Conservation (phyloP, 1,140 invertebrate genomes). For the Venustaconcha ellipsiformis region DNA sequence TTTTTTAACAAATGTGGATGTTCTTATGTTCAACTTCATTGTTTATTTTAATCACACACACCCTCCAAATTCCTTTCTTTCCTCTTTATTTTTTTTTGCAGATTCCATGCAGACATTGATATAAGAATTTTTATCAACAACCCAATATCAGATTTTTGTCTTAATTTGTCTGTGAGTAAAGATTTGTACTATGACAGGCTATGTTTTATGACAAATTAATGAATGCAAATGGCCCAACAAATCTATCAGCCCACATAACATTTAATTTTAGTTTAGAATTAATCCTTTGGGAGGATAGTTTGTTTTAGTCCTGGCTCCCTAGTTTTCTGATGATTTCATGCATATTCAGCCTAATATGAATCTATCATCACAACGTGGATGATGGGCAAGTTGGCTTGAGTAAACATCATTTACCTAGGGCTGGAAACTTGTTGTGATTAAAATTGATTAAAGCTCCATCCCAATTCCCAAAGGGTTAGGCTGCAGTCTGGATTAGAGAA, state of each 20-base stretch:
- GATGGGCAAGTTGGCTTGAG: constrained; percentile 14
- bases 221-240: too few species aligned
- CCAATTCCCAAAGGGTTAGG: constrained; percentile 25
- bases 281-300: constrained; percentile 17
- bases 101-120: too few species aligned
- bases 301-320: constrained; percentile 22
- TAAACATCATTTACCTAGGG: constrained; percentile 25
- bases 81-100: too few species aligned
- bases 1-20: too few species aligned
- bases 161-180: too few species aligned
- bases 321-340: constrained; percentile 14
- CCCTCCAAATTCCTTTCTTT: too few species aligned
- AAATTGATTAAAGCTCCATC: constrained; percentile 34
- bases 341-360: constrained; percentile 20
- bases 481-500: constrained; percentile 19
- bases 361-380: constrained; percentile 20
- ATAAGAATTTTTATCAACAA: too few species aligned
- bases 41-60: too few species aligned
- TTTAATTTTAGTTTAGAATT: constrained; percentile 21
- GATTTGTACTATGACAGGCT: too few species aligned
- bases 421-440: constrained; percentile 24
- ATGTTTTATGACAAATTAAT: too few species aligned
- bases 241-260: not conserved
- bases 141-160: too few species aligned
- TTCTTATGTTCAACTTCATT: too few species aligned